Percentiles rank a stretch among this genome's conserved stretches.
These are phyloP conservation scores for Chrysomela aeneicollis DNA, from an alignment of 2,888 invertebrate species.

Conservation along the genomic window DNA sequence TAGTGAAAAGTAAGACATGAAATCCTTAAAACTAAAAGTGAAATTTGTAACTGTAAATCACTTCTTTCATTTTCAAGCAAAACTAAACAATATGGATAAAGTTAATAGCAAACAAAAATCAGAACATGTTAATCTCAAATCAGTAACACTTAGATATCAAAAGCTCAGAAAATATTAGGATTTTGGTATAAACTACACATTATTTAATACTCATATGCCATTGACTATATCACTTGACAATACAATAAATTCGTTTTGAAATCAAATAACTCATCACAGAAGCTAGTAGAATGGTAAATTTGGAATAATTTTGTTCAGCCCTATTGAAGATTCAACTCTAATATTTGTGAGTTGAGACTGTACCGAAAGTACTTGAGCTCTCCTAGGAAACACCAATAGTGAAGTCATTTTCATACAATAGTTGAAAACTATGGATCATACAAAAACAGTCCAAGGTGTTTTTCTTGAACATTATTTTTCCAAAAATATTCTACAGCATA, in stretches of 20 bases:
- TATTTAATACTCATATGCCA: constrained; percentile 37
- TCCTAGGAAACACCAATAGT: neutral
- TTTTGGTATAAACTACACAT: constrained; percentile 54
- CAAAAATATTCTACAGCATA: constrained; percentile 50
- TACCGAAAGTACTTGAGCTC: neutral
- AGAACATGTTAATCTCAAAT: neutral
- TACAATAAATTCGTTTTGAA: constrained; percentile 50
- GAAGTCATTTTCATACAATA: too few relatives aligned
- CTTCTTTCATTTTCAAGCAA: neutral
- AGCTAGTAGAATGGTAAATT: constrained; percentile 54
- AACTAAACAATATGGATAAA: neutral
- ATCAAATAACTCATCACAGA: constrained; percentile 61
- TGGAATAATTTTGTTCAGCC: constrained; percentile 43
- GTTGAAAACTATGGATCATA: too few relatives aligned
- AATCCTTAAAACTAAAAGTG: neutral
- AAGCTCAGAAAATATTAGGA: constrained; percentile 57
- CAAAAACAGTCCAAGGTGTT: neutral
- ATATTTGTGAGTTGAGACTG: neutral
- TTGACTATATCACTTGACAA: constrained; percentile 44
- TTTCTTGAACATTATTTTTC: constrained; percentile 36
- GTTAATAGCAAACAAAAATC: neutral
- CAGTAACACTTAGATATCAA: constrained; percentile 28
- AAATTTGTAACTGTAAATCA: constrained; percentile 4
- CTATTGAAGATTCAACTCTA: neutral
- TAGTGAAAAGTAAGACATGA: constrained; percentile 14